Conservation (phyloP, 2,113 vertebrate species). For the Crotalus horridus region DNA sequence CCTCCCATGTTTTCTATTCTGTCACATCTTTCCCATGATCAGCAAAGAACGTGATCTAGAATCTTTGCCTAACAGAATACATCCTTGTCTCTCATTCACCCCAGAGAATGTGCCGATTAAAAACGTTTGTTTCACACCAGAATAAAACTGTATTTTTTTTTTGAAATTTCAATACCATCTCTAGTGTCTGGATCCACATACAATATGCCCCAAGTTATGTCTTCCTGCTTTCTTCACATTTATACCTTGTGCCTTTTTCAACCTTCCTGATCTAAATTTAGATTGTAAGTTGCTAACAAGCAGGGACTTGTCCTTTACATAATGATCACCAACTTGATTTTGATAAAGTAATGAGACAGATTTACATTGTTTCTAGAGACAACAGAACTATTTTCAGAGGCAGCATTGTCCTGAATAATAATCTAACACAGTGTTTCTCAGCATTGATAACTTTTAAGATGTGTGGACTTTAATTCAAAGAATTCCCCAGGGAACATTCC, state of each 20-base stretch:
- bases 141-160: neutral
- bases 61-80: neutral
- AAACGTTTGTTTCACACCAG: neutral
- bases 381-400: neutral
- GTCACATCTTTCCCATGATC: neutral
- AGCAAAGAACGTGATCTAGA: neutral
- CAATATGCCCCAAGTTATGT: neutral
- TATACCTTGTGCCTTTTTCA: neutral
- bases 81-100: neutral
- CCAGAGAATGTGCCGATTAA: neutral
- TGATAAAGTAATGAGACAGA: neutral
- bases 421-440: neutral
- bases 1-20: neutral
- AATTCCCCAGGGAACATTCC: no score
- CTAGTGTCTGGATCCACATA: neutral
- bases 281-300: neutral
- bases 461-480: no score
- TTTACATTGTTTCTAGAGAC: neutral
- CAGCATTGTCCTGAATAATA: neutral
- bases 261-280: conserved; percentile 1
- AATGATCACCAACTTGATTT: neutral
- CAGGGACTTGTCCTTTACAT: neutral
- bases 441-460: neutral
- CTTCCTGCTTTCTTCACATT: neutral
- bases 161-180: neutral